Conservation (phyloP, 92 coral and sea anemone genomes). For the Heteractis magnifica region DNA sequence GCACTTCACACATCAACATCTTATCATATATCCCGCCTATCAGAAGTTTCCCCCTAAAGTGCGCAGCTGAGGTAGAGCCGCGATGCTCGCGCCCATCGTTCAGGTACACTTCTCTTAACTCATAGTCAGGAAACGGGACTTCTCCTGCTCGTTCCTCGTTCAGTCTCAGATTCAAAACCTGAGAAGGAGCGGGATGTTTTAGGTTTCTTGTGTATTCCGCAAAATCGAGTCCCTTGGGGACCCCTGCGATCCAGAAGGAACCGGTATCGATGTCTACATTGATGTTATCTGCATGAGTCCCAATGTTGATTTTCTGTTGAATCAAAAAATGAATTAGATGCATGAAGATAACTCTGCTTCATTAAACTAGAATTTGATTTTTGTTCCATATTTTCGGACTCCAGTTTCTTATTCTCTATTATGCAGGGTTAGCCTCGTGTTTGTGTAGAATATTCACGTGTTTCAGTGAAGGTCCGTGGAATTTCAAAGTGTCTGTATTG, state of each 20-base stretch:
- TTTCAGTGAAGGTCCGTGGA: too few species aligned
- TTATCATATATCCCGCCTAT: conserved; percentile 70
- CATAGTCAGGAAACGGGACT: conserved; percentile 54
- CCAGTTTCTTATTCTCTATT: too few species aligned
- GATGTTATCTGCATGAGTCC: conserved; percentile 69
- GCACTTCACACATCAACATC: conserved; percentile 78
- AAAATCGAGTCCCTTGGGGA: conserved; percentile 43
- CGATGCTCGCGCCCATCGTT: conserved; percentile 61
- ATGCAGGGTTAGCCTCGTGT: too few species aligned
- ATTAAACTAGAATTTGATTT: neutral
- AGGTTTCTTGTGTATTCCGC: conserved; percentile 52
- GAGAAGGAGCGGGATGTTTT: conserved; percentile 64
- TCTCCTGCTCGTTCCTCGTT: conserved; percentile 43
- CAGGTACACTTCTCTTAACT: conserved; percentile 63
- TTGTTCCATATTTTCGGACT: too few species aligned
- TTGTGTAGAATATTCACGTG: too few species aligned
- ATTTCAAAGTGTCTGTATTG: too few species aligned
- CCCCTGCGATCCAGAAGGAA: conserved; percentile 75
- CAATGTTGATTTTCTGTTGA: conserved; percentile 54
- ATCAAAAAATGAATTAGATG: neutral
- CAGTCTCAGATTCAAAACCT: conserved; percentile 49
- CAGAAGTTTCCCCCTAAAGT: conserved; percentile 67
- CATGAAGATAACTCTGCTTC: neutral
- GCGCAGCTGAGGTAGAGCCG: conserved; percentile 54
- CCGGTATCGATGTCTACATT: conserved; percentile 69